Evolutionary conservation across 2,113 vertebrate species (phyloP).

Genomic region (Zosterops lateralis): DNA sequence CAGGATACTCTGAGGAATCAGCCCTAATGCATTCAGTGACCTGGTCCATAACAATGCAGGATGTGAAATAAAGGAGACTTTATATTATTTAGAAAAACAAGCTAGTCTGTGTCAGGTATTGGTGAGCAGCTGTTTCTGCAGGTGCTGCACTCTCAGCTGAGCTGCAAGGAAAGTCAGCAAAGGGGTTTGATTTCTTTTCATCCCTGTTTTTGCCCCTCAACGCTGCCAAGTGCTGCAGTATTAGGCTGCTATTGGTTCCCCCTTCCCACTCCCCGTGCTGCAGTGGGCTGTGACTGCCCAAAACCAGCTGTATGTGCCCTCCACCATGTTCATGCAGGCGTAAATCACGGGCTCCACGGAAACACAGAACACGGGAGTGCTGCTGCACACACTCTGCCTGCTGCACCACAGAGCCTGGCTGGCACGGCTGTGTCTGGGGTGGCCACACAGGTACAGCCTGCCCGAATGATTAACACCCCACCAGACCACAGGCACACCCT

Average conservation of each 20-base stretch:
- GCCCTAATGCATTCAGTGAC: background rate
- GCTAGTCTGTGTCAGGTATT: background rate
- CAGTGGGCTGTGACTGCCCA: background rate
- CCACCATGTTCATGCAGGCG: fast-evolving
- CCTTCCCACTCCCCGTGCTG: background rate
- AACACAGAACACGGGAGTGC: fast-evolving
- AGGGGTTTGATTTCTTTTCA: background rate
- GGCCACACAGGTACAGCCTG: background rate
- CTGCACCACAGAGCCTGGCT: background rate
- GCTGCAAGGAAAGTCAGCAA: background rate
- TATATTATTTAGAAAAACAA: slow-evolving; percentile 28
- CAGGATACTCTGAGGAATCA: background rate
- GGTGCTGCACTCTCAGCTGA: background rate
- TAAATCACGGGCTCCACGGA: background rate
- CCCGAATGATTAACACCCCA: background rate
- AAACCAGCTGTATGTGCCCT: background rate
- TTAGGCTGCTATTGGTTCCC: fast-evolving
- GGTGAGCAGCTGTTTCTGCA: background rate
- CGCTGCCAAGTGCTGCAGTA: background rate
- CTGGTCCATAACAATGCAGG: background rate
- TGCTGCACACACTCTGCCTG: fast-evolving
- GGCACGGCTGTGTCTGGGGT: fast-evolving
- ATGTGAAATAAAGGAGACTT: background rate
- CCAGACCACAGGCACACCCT: background rate
- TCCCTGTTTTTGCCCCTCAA: background rate